phyloP scores from a whole-genome alignment of 2,888 invertebrate genomes.

The Lysandra coridon region DNA sequence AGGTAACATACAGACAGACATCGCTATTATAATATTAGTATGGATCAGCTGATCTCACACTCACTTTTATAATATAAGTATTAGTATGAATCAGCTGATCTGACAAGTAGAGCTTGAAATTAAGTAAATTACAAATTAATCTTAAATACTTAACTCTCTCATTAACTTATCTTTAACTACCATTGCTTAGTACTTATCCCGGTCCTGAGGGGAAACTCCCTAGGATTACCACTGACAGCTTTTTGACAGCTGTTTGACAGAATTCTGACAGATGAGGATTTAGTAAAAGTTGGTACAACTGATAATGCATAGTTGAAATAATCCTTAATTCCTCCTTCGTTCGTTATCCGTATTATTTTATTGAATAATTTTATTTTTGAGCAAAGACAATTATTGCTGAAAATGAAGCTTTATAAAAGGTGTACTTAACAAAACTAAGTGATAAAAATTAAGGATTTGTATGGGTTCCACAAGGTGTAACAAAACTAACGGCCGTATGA shows the following conservation, averaged over 20 bases:
- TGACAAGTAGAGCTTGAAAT: neutral
- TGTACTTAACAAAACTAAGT: too few relatives aligned
- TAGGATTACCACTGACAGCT: neutral
- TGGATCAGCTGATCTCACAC: too few relatives aligned
- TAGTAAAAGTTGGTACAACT: neutral
- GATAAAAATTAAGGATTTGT: too few relatives aligned
- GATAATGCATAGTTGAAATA: neutral
- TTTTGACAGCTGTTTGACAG: slow-evolving; percentile 6
- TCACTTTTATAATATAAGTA: too few relatives aligned
- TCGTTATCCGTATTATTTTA: neutral
- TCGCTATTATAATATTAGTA: too few relatives aligned
- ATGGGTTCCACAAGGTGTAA: too few relatives aligned
- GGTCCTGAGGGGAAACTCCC: neutral
- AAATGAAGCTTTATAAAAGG: too few relatives aligned
- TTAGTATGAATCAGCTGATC: too few relatives aligned
- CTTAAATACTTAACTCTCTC: neutral
- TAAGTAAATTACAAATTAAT: neutral
- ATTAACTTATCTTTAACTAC: neutral
- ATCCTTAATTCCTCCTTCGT: neutral
- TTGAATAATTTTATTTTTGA: neutral
- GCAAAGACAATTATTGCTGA: too few relatives aligned
- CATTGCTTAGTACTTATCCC: neutral
- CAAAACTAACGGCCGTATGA: too few relatives aligned
- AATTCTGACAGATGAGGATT: neutral
- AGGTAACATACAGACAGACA: too few relatives aligned